Percentiles rank a stretch among this genome's conserved stretches.
Evolutionary conservation across 2,888 invertebrate species (phyloP).

Genomic region (Atrina japonica): DNA sequence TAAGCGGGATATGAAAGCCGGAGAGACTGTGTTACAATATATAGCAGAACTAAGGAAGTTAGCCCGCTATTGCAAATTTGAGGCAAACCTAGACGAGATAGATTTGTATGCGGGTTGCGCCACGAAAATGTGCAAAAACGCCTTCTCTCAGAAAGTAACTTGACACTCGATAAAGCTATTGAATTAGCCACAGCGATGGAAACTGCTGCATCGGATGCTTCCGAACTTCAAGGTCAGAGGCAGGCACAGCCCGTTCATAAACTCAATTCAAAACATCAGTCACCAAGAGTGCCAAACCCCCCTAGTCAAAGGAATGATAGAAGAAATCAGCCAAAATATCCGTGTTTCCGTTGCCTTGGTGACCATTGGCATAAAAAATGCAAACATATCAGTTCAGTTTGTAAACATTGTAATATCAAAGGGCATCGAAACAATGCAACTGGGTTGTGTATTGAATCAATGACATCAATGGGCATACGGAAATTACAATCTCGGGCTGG

Average conservation of each 20-base stretch:
- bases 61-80: slow-evolving; percentile 8
- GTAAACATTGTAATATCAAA: neutral
- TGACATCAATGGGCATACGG: no score
- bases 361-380: slow-evolving; percentile 3
- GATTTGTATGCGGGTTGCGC: slow-evolving; percentile 6
- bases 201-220: slow-evolving; percentile 36
- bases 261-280: neutral
- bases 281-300: neutral
- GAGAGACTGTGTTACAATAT: slow-evolving; percentile 7
- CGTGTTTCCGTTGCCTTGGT: neutral
- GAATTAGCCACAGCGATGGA: slow-evolving; percentile 45
- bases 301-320: neutral
- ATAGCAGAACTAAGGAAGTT: slow-evolving; percentile 5
- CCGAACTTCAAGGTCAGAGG: slow-evolving; percentile 29
- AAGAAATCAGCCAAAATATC: neutral
- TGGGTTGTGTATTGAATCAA: no score
- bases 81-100: neutral
- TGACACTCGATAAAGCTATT: slow-evolving; percentile 31
- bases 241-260: neutral
- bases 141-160: slow-evolving; percentile 30
- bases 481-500: no score
- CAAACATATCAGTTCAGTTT: slow-evolving; percentile 4
- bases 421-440: no score
- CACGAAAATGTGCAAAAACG: slow-evolving; percentile 13
- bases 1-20: slow-evolving; percentile 42